Percentiles rank a stretch among this genome's conserved stretches.
Conservation (phyloP, 2,797 vertebrate species). For the Leucoraja ocellata region DNA sequence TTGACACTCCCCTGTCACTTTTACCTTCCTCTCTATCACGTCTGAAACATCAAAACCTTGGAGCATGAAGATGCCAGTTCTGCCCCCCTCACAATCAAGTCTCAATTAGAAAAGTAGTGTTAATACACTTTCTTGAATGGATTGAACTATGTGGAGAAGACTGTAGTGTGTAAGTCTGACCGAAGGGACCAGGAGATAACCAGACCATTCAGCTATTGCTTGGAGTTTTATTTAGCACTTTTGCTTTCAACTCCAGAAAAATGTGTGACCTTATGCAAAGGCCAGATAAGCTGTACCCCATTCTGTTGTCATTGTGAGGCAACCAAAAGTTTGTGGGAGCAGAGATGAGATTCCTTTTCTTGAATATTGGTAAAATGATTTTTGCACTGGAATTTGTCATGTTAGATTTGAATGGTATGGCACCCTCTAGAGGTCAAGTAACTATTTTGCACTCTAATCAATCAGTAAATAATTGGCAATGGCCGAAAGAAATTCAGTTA, state of each 20-base stretch:
- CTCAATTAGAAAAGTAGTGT: neutral
- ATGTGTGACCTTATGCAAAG: neutral
- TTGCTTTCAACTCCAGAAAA: neutral
- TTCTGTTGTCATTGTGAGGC: neutral
- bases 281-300: neutral
- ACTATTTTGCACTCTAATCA: neutral
- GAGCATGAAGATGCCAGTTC: too few species aligned
- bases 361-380: neutral
- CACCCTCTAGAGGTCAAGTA: neutral
- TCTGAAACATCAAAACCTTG: too few species aligned
- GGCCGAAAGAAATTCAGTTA: neutral
- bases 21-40: too few species aligned
- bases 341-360: neutral
- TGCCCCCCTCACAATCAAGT: too few species aligned
- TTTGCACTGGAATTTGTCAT: neutral
- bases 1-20: too few species aligned
- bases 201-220: neutral
- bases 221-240: neutral
- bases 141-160: neutral
- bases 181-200: neutral
- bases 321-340: neutral
- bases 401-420: neutral
- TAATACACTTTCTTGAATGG: neutral
- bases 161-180: neutral
- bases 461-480: neutral